Base-by-base conservation (phyloP, 2,113 vertebrate species). In the Anarhynchus alexandrinus region DNA sequence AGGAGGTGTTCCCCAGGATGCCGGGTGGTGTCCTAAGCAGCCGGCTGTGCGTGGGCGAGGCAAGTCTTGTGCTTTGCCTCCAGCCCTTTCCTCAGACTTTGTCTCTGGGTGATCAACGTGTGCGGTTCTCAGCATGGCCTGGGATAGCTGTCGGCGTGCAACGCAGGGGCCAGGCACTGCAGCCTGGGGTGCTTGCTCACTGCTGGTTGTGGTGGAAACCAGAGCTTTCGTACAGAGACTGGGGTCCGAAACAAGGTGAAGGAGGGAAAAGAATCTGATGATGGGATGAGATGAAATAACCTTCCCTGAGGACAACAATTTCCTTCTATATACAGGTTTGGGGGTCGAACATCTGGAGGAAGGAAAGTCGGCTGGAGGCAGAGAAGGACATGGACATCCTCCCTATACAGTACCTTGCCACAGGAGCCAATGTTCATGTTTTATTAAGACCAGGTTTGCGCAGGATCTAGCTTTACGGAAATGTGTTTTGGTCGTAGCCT, bases 111-210 rank as follows among this genome's bases (percentile, higher is more conserved):
- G 59, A 38, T 5, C 27, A 3, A 3, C 8, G 17, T 9, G 49
- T 23, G 22, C 5, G 11, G 49, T 23, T 23, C 49, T 7, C 49
- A 22, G 47, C 21, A 21, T 49, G 47, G 47, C 47, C 47, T 12
- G 20, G 21, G 21, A 49, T 22, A 3, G 38, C 54, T 10, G 17
- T 26, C 26, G 3, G 43, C 4, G 4, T 14, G 22, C 45, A 26
- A 21, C 9, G 1, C 0, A 13, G 34, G 30, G 25, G 14, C 43
- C 22, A 6, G 29, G 57, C 43, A 4, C 57, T 7, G 43, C 15
- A 1, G 57, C 30, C 3, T 0, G 20, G 54, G 59, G 5, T 6
- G 34, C 2, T 16, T 11, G n/a, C 67, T 64, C 8, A 1, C 40
- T 9, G 36, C 54, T 25, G 6, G 29, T 9, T 2, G 21, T 7